Percentiles rank a stretch among this genome's conserved stretches.
Conservation (phyloP, 2,888 invertebrate species). For the Catocala sponsa region DNA sequence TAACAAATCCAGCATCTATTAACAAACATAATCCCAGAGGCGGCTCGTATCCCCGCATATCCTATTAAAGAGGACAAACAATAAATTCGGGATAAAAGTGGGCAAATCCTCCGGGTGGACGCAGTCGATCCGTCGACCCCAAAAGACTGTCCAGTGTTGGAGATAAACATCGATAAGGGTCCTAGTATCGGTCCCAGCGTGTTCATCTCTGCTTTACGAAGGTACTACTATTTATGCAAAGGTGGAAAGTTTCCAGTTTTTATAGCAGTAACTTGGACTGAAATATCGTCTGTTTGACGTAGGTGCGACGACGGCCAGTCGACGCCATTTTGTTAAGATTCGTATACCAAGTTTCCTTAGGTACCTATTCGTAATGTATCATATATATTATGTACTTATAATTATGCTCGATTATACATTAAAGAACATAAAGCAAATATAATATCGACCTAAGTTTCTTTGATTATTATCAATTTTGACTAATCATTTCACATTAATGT, state of each 20-base stretch:
- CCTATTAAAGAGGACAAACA: conserved; percentile 61
- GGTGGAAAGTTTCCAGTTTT: conserved; percentile 50
- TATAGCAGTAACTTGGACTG: conserved; percentile 45
- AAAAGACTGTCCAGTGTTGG: conserved; percentile 49
- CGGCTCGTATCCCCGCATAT: conserved; percentile 49
- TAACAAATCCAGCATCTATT: conserved; percentile 50
- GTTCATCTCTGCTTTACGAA: conserved; percentile 47
- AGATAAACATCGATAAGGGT: conserved; percentile 59
- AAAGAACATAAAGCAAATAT: too few species aligned
- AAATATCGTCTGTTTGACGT: conserved; percentile 45
- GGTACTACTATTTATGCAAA: conserved; percentile 50
- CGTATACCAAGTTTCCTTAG: neutral
- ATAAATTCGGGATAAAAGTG: conserved; percentile 70
- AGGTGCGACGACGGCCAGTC: conserved; percentile 35
- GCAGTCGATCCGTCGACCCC: conserved; percentile 53
- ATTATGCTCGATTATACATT: too few species aligned
- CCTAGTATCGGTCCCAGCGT: conserved; percentile 37
- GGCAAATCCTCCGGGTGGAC: conserved; percentile 60
- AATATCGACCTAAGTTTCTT: too few species aligned
- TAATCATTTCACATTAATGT: too few species aligned
- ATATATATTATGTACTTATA: too few species aligned
- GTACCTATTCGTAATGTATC: neutral
- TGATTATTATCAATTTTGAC: too few species aligned
- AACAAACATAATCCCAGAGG: conserved; percentile 51
- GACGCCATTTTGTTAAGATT: neutral